Evolutionary conservation across 2,888 invertebrate species (phyloP), one percentile per base, ranked within the genome.

Genomic region (Cyrtodaria siliqua): DNA sequence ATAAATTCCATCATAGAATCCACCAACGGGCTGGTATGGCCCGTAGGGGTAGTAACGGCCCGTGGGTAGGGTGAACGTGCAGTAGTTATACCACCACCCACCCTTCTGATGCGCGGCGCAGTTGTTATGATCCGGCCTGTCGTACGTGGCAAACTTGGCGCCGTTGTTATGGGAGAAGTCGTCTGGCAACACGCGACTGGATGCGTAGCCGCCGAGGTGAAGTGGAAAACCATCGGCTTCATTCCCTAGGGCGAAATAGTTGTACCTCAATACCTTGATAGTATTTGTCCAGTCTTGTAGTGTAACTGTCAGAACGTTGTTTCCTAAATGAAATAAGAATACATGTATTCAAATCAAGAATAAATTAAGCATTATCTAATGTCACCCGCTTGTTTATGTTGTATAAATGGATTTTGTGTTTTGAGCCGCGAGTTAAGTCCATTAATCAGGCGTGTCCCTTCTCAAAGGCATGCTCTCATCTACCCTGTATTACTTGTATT

Each of bases 51-150:
- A 90, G 75, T 90, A 90, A 14, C 74, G 49, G 6, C 91, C 91
- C 38, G 86, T 91, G 12, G 84, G 87, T 6, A 88, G 81, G 2
- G 86, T 75, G 24, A 76, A 79, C 26, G 87, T 62, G 60, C 90
- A 90, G 76, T 86, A 83, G 59, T 90, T 88, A 81, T 85, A 90
- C 90, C 90, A 90, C 90, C 90, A 90, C 1, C 90, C 91, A 0
- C 82, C 86, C n/a, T 70, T 75, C 83, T 83, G 82, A 20, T 86
- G n/a, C 12, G 16, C 6, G 8, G 90, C 91, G 70, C 91, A 91
- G 14, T 70, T 20, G 52, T 84, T 18, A 8, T 24, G 2, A 64
- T 89, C 90, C 1, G 77, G 70, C 2, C 29, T 38, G 73, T 90
- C 90, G 23, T 53, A 66, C 2, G 90, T 88, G 24, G 82, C 72